Base-by-base conservation (phyloP, 2,888 invertebrate genomes). In the Coenonympha arcania region DNA sequence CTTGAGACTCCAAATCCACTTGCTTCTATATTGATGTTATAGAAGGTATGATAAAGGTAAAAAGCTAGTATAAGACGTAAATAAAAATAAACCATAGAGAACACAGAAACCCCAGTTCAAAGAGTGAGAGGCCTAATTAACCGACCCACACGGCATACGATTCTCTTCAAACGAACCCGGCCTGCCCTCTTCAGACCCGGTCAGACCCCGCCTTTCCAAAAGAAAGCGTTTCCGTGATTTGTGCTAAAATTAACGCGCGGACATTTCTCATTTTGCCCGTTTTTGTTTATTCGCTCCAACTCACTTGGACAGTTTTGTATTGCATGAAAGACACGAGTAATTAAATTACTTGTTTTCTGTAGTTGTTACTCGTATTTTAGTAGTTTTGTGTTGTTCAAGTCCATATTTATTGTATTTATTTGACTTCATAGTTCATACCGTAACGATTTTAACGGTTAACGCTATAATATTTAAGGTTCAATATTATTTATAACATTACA, bases 151-250 rank as follows among this genome's bases (percentile, higher is more conserved):
- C 19, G 28, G 9, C 42, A 18, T 19, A 30, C 19, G 28, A 11
- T 19, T 42, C 30, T 5, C 30, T 42, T 42, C 42, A 42, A 42
- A 31, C 31, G 31, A 31, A 37, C 11, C 22, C 11, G 28, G 28
- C 28, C n/a, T 3, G 28, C 28, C 26, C 28, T 11, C n/a, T 2
- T 13, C 20, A 11, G 9, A 0, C n/a, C 34, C 36, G 19, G 18
- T 19, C 36, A 15, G 15, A 1, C 22, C 15, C 15, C 6, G 43
- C 22, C 15, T 19, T 42, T 31, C 18, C 19, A 4, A 42, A 42
- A 42, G 31, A 42, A 42, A 42, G 30, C 42, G 13, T 19, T 26
- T 9, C 41, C 31, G 31, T 43, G 31, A 43, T 43, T 43, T 43
- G 37, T 22, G 20, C 31, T 16, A 24, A 30, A 39, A 43, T 49